Conservation (phyloP, 2,888 invertebrate species). For the Nymphalis c-album region DNA sequence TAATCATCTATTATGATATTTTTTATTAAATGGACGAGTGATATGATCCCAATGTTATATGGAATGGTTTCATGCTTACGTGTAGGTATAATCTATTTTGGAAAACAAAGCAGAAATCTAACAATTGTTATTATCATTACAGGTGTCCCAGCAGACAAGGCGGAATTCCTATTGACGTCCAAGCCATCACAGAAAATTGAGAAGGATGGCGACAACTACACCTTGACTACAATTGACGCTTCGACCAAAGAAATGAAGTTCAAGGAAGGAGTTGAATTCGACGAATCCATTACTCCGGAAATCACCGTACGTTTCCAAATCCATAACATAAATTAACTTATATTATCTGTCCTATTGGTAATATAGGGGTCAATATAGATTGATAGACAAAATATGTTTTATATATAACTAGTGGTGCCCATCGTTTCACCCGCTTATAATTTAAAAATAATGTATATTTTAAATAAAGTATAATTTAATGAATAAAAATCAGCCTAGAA, state of each 20-base stretch:
- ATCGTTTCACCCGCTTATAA: no score
- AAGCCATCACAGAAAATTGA: slow-evolving; percentile 24
- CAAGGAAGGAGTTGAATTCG: slow-evolving; percentile 56
- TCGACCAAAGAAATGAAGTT: slow-evolving; percentile 44
- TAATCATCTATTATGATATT: no score
- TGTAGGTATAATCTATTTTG: neutral
- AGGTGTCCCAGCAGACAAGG: slow-evolving; percentile 28
- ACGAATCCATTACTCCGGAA: slow-evolving; percentile 37
- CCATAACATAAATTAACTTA: neutral
- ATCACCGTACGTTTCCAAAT: slow-evolving; percentile 26
- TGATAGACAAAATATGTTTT: no score
- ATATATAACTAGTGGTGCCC: no score
- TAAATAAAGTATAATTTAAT: no score
- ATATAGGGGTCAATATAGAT: no score
- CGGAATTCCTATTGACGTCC: slow-evolving; percentile 5
- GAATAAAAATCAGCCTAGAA: no score
- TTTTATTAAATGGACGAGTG: neutral
- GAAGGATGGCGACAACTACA: slow-evolving; percentile 48
- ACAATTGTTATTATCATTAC: neutral
- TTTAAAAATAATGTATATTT: no score
- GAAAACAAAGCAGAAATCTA: neutral
- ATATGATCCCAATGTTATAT: no score
- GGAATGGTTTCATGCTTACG: no score
- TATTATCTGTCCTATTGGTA: no score
- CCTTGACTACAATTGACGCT: slow-evolving; percentile 16